These are phyloP conservation scores for Drosophila pseudoananassae DNA, from an alignment of 1,140 invertebrate species.

Conservation along the genomic window DNA sequence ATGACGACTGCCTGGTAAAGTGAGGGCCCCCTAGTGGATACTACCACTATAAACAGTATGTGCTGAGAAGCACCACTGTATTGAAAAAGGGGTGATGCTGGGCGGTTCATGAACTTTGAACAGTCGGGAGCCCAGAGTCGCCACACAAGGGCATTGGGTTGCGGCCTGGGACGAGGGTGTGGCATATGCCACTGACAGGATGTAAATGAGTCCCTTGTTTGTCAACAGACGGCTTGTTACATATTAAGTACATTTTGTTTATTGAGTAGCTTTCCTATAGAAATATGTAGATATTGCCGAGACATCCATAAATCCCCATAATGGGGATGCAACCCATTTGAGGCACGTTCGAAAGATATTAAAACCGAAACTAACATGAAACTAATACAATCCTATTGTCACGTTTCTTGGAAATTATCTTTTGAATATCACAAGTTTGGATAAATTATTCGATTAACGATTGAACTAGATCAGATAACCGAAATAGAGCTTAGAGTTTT, in stretches of 20 bases:
- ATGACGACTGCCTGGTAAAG: conserved; percentile 49
- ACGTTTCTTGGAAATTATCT: conserved; percentile 17
- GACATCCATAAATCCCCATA: too few species aligned
- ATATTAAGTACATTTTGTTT: conserved; percentile 69
- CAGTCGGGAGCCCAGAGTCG: neutral
- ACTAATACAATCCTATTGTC: conserved; percentile 12
- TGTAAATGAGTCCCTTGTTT: conserved; percentile 73
- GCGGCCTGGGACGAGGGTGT: neutral
- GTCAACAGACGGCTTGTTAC: conserved; percentile 70
- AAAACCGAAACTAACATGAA: conserved; percentile 14
- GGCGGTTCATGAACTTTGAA: too few species aligned
- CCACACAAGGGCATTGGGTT: neutral
- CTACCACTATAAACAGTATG: neutral
- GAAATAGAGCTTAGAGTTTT: neutral
- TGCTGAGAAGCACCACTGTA: neutral
- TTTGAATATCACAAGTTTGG: neutral
- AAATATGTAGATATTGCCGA: neutral
- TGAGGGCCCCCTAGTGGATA: neutral
- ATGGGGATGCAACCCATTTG: conserved; percentile 6
- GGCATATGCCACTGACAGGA: conserved; percentile 58
- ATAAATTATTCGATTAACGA: neutral
- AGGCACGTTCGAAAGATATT: conserved; percentile 29
- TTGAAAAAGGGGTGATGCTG: neutral
- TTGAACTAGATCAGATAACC: neutral
- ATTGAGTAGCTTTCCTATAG: conserved; percentile 18